phyloP scores from a whole-genome alignment of 2,888 invertebrate genomes.

The Pachydiplax longipennis region DNA sequence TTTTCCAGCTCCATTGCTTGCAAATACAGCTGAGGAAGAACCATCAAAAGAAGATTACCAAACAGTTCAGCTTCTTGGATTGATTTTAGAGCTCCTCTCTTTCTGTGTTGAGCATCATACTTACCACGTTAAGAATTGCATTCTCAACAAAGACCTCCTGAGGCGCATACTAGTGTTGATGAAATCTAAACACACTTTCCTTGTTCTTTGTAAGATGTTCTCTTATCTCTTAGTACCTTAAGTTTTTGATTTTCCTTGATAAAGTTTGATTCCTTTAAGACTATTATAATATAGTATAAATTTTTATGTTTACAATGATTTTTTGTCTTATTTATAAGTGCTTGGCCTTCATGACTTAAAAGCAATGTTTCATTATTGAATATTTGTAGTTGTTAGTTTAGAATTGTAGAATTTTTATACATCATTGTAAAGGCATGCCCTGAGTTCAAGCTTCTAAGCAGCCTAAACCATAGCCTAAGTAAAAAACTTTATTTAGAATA shows the following conservation, averaged over 20 bases:
- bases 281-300: background rate
- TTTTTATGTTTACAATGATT: too few species aligned
- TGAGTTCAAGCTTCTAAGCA: too few species aligned
- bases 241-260: background rate
- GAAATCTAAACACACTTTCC: slow-evolving; percentile 96
- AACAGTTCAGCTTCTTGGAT: slow-evolving; percentile 92
- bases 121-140: slow-evolving; percentile 97
- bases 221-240: background rate
- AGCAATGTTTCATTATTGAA: too few species aligned
- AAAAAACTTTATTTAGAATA: too few species aligned
- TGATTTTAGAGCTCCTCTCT: slow-evolving; percentile 93
- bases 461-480: too few species aligned
- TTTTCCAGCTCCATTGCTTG: slow-evolving; percentile 83
- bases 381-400: too few species aligned
- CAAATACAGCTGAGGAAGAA: slow-evolving; percentile 89
- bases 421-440: too few species aligned
- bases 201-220: slow-evolving; percentile 77
- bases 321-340: too few species aligned
- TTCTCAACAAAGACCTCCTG: slow-evolving; percentile 95
- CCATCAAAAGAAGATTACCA: slow-evolving; percentile 95
- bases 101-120: slow-evolving; percentile 99
- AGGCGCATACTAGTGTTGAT: slow-evolving; percentile 94
- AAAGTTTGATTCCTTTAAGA: background rate
- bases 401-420: too few species aligned
- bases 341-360: too few species aligned